Conservation (phyloP, 2,113 vertebrate species). For the Ciconia maguari region DNA sequence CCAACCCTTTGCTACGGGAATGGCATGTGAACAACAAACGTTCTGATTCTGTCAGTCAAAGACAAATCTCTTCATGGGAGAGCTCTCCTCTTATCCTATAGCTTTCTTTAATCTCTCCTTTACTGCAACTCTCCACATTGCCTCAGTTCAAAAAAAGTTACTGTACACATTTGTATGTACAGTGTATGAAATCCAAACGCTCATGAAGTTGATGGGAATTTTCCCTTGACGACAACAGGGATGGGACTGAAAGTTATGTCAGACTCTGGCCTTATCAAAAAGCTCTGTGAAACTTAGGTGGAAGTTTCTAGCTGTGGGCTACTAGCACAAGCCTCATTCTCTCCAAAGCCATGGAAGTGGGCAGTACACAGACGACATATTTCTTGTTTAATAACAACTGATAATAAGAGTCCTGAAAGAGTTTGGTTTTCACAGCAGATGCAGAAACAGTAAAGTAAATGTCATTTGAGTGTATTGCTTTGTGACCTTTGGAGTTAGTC, state of each 20-base stretch:
- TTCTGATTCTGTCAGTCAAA: slow-evolving; percentile 18
- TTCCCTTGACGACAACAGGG: neutral
- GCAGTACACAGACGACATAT: neutral
- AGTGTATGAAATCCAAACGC: neutral
- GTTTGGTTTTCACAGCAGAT: neutral
- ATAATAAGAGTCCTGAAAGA: neutral
- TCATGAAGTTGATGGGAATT: neutral
- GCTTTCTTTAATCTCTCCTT: slow-evolving; percentile 21
- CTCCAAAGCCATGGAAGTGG: neutral
- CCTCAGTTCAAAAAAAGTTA: neutral
- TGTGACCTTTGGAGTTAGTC: neutral
- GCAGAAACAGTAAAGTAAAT: neutral
- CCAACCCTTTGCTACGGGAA: neutral
- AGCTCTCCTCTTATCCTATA: neutral
- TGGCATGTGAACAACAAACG: neutral
- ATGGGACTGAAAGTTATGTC: neutral
- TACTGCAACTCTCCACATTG: neutral
- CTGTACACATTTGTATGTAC: neutral
- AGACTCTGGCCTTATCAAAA: neutral
- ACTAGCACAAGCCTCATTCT: neutral
- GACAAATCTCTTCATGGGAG: neutral
- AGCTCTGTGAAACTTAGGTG: neutral
- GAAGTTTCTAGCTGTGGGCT: neutral
- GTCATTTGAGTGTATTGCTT: neutral
- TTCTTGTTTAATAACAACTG: neutral